Base-by-base conservation (phyloP, 2,113 vertebrate species). In the Hemichromis elongatus region DNA sequence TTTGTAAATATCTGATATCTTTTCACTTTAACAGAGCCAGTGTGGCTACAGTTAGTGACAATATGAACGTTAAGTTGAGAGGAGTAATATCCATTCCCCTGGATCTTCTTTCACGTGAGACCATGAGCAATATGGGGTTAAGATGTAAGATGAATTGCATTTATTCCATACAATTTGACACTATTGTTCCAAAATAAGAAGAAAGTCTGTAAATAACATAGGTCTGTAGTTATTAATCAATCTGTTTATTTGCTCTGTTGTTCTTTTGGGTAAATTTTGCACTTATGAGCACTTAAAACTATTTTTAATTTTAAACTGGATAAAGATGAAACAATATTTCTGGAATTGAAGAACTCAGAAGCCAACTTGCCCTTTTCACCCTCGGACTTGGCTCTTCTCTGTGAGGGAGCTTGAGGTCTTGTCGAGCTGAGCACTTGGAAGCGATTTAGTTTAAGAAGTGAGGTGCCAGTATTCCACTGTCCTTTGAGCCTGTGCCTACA, bases 401-500 rank as follows among this genome's bases (percentile, higher is more conserved):
- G 61, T 35, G 19, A 56, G 80, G 80, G 55, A 11, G 35, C 57
- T 61, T n/a, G 70, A 84, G 40, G 37, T 82, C 56, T 52, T 83
- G 50, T 61, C 45, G 59, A 83, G 57, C 30, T 40, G 52, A 61
- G 59, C 42, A 78, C 86, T 87, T 81, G 28, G 66, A 84, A 45
- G 53, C n/a, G 18, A 56, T 88, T 88, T 83, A 79, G 59, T 82
- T 83, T 79, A 89, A 87, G 82, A 80, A 82, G 79, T 54, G 9
- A 56, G 47, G 68, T 10, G 79, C 79, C 70, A 68, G 30, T 89
- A 55, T 93, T 87, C 87, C 63, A 28, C 30, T 10, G 35, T 33
- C 77, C 83, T 92, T 94, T 94, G 85, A 92, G 86, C 78, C 26
- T 19, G 54, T 35, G 88, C 90, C 83, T 63, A 28, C 83, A 70